A percentile compares a stretch with the other conserved stretches of the same genome.
Conservation (phyloP, 2,113 vertebrate species). For the Dicrurus megarhynchus region DNA sequence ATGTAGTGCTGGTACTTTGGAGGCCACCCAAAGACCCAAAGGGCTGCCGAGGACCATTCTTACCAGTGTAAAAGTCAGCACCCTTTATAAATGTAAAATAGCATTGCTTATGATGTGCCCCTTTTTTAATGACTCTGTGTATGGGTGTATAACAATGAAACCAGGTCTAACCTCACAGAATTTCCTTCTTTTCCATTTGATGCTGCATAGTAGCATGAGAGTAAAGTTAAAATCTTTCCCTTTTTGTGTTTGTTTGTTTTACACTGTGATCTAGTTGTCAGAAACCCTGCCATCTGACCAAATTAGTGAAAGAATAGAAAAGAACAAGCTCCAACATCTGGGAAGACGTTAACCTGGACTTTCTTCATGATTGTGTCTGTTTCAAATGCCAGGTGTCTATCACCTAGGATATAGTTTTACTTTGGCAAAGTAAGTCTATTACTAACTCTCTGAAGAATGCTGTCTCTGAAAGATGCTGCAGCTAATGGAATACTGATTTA, state of each 20-base stretch:
- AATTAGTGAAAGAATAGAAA: conserved; percentile 26
- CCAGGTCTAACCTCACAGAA: not conserved
- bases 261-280: not conserved
- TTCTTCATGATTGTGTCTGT: conserved; percentile 38
- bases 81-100: not conserved
- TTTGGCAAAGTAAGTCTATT: conserved; percentile 60
- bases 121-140: not conserved
- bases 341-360: conserved; percentile 18
- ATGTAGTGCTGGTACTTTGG: not conserved
- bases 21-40: not conserved
- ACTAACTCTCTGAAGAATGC: conserved; percentile 68
- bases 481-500: conserved; percentile 66
- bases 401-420: conserved; percentile 52
- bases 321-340: conserved; percentile 51
- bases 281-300: not conserved
- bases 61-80: not conserved
- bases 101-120: not conserved
- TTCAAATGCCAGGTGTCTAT: conserved; percentile 65
- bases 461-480: conserved; percentile 32
- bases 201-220: not conserved
- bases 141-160: not conserved
- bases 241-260: not conserved
- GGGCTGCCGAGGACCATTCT: not conserved
- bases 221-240: not conserved
- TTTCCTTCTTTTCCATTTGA: not conserved